Conservation (phyloP, 1,140 invertebrate species). For the Nasonia longicornis region DNA sequence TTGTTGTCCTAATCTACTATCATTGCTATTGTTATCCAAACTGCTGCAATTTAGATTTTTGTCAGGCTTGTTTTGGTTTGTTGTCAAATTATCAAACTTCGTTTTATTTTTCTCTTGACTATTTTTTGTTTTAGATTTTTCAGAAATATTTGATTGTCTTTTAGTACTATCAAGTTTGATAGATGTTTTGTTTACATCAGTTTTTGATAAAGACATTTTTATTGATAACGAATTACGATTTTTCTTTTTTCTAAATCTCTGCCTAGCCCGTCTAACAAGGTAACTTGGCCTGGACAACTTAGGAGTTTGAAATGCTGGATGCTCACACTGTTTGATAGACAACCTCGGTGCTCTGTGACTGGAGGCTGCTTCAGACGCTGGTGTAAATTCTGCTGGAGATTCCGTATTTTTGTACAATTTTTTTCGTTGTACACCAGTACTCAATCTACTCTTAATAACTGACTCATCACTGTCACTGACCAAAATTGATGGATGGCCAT, state of each 20-base stretch:
- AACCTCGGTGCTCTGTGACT: not conserved
- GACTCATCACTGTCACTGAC: slow-evolving; percentile 23
- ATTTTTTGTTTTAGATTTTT: not conserved
- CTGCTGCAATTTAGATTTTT: no score
- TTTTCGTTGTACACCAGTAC: slow-evolving; percentile 38
- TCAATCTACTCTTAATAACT: not conserved
- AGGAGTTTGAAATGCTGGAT: slow-evolving; percentile 53
- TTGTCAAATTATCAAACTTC: not conserved
- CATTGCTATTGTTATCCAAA: not conserved
- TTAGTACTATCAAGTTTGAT: not conserved
- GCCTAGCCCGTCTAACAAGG: not conserved
- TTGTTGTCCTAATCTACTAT: not conserved
- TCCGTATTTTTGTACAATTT: slow-evolving; percentile 55
- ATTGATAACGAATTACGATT: not conserved
- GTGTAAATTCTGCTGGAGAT: slow-evolving; percentile 54
- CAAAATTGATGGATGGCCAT: not conserved
- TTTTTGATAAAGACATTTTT: not conserved
- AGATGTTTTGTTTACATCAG: not conserved
- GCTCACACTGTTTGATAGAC: slow-evolving; percentile 19
- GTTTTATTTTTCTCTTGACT: not conserved
- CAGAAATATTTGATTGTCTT: not conserved
- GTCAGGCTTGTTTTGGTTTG: not conserved
- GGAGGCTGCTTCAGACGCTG: slow-evolving; percentile 3
- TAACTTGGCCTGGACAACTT: not conserved
- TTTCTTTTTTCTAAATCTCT: not conserved